Evolutionary conservation across 1,140 invertebrate species (phyloP).

Genomic region (Yoshiicerus persimilis): DNA sequence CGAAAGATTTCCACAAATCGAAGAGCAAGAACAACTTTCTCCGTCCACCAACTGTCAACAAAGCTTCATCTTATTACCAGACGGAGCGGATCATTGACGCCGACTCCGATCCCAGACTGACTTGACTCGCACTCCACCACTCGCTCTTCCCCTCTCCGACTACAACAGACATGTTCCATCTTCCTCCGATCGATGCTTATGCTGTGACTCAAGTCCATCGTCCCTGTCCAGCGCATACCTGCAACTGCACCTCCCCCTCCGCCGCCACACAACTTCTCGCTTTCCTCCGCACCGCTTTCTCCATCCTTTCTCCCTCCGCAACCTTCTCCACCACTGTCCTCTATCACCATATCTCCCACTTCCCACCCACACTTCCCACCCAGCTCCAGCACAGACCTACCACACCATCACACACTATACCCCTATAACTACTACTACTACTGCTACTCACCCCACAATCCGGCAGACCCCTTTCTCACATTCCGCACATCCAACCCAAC

Average conservation of each 20-base stretch:
- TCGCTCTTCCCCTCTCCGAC: background rate
- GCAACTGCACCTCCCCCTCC: background rate
- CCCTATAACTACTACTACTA: no score
- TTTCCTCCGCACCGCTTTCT: background rate
- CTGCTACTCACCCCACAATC: background rate
- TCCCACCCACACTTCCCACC: no score
- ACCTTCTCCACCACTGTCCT: background rate
- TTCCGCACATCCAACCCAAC: background rate
- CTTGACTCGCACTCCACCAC: background rate
- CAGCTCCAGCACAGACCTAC: background rate
- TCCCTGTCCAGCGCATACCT: constrained; percentile 8
- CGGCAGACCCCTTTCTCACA: background rate
- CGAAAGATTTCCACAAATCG: background rate
- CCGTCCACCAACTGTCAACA: constrained; percentile 19
- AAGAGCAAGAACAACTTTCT: constrained; percentile 13
- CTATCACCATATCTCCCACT: no score
- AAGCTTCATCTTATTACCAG: constrained; percentile 18
- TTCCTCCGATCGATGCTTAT: constrained; percentile 22
- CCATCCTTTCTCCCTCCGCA: background rate
- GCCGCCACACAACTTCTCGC: background rate
- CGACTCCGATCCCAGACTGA: constrained; percentile 32
- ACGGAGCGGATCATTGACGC: constrained; percentile 25
- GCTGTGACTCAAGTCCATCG: background rate
- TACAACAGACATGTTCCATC: constrained; percentile 7
- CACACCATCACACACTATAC: background rate